Evolutionary conservation across 2,113 vertebrate species (phyloP), one percentile per base, ranked within the genome.

Genomic region (Myrmophylax atrothorax): DNA sequence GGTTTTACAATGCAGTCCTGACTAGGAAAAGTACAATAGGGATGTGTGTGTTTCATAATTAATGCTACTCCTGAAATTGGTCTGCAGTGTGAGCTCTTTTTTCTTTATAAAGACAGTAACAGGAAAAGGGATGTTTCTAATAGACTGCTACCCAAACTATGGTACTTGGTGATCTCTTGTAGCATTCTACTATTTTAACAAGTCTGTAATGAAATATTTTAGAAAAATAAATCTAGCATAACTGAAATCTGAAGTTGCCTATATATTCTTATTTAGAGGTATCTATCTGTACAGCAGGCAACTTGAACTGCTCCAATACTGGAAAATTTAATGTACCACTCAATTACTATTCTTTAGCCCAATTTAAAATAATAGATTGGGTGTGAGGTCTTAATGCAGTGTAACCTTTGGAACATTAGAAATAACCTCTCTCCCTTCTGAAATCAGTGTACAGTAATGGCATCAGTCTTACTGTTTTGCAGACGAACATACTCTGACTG

Each of bases 381-480:
- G 97, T 97, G 95, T 97, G 96, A 98, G 93, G 96, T 96, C 93
- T 98, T 98, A 98, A 98, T 98, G 97, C 96, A 95, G 92, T 97
- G 94, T 97, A 98, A 98, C 97, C 97, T 98, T 98, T 97, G 97
- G 97, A 98, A 98, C 96, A 96, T 97, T 97, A 97, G 96, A 97
- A 98, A 97, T 98, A 98, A 97, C 96, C 96, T 95, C 88, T 94
- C 97, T 97, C 58, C 88, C 72, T 94, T 90, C 50, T 91, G 96
- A 96, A 97, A 78, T 95, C 75, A 78, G 86, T 93, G 69, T 96
- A 93, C 64, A 93, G 87, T 97, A 97, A 96, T 95, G 64, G 53
- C 74, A 97, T 96, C 85, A 85, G 70, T 97, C 95, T 97, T 97
- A 91, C 55, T 15, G 4, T 78, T 96, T 74, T 56, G 14, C 55